Conservation (phyloP, 1,140 invertebrate genomes). For the Cotesia vestalis region DNA sequence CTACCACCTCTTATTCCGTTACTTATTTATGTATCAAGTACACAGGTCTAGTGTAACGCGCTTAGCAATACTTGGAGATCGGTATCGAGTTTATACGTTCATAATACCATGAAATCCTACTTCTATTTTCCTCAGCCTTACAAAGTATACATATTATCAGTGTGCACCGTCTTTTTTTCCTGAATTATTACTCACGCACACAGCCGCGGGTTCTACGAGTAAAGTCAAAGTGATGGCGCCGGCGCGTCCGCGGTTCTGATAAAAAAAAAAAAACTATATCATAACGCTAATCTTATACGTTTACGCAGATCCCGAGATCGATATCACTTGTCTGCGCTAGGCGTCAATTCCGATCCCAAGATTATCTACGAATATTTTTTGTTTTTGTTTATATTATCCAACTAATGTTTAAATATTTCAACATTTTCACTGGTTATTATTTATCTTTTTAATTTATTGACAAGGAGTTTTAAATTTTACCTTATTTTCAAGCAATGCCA, state of each 20-base stretch:
- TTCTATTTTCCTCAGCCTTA: no score
- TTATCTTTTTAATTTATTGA: no score
- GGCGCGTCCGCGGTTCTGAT: slow-evolving; percentile 32
- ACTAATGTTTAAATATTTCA: no score
- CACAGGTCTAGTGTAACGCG: no score
- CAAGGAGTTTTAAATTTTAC: background rate
- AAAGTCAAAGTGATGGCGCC: slow-evolving; percentile 28
- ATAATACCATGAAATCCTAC: no score
- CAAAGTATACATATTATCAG: background rate
- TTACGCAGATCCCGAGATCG: slow-evolving; percentile 34
- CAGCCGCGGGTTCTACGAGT: background rate
- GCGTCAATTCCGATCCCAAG: background rate
- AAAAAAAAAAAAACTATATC: slow-evolving; percentile 1
- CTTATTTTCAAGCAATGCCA: background rate
- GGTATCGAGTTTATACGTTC: no score
- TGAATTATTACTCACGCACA: slow-evolving; percentile 39
- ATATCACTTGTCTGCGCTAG: slow-evolving; percentile 27
- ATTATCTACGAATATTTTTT: no score
- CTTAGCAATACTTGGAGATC: no score
- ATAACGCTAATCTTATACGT: slow-evolving; percentile 34
- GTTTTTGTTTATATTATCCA: no score
- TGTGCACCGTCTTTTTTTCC: slow-evolving; percentile 33
- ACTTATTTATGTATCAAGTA: no score
- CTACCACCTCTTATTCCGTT: no score
- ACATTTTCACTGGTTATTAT: no score